Percentiles rank a stretch among this genome's conserved stretches.
phyloP scores from a whole-genome alignment of 1,140 invertebrate genomes.

The Chionoecetes opilio region DNA sequence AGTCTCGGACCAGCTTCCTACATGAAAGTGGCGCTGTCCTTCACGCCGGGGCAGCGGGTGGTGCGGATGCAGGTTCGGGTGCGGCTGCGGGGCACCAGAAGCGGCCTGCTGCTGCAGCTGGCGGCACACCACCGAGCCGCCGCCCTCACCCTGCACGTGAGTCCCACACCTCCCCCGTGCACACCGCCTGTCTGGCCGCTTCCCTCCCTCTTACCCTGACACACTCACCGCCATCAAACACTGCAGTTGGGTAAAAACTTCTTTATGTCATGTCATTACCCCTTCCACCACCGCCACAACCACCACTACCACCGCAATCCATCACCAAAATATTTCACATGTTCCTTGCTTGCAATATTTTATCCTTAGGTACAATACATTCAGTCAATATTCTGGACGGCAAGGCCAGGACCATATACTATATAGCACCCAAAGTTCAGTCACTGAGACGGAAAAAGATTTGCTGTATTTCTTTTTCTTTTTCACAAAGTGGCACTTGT shows the following conservation, averaged over 20 bases:
- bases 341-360: neutral
- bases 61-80: conserved; percentile 57
- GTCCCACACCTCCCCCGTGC: neutral
- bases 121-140: conserved; percentile 25
- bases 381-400: neutral
- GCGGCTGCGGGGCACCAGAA: conserved; percentile 5
- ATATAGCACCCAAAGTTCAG: too few species aligned
- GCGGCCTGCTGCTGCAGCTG: conserved; percentile 48
- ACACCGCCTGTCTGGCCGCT: neutral
- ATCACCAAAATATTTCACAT: too few species aligned
- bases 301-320: neutral
- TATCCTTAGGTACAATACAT: conserved; percentile 33
- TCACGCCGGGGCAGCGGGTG: conserved; percentile 88
- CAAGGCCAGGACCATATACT: neutral
- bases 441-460: too few species aligned
- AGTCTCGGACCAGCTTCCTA: conserved; percentile 96
- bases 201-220: conserved; percentile 1
- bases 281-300: neutral
- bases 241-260: neutral
- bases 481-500: too few species aligned
- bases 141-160: conserved; percentile 47
- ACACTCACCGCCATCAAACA: neutral
- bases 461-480: too few species aligned
- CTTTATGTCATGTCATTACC: too few species aligned
- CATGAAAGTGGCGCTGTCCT: conserved; percentile 96